Conservation (phyloP, 2,113 vertebrate species). For the Monarcha castaneiventris region DNA sequence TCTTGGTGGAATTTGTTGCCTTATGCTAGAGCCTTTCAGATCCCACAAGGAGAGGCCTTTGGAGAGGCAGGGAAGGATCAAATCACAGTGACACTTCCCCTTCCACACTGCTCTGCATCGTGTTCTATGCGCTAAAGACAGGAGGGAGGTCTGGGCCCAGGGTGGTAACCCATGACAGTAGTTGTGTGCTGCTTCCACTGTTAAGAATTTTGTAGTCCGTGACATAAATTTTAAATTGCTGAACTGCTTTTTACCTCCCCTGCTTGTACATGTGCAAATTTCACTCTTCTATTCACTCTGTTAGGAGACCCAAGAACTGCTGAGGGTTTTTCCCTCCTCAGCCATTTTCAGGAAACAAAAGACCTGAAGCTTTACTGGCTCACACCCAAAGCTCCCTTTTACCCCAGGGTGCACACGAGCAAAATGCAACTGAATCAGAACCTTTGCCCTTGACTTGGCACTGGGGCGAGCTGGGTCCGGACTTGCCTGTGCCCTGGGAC, state of each 20-base stretch:
- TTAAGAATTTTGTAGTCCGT: not conserved
- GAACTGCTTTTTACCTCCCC: not conserved
- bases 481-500: conserved; percentile 31
- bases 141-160: not conserved
- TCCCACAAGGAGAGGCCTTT: not conserved
- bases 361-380: conserved; percentile 30
- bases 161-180: not conserved
- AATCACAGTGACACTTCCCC: fast-evolving
- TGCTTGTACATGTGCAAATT: not conserved
- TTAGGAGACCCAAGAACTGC: not conserved
- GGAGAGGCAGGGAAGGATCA: not conserved
- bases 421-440: conserved; percentile 27
- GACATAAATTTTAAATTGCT: not conserved
- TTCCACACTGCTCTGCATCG: not conserved
- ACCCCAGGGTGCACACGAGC: not conserved
- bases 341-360: conserved; percentile 42
- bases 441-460: conserved; percentile 50
- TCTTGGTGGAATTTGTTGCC: not conserved
- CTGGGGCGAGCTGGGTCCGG: not conserved
- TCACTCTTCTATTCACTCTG: not conserved
- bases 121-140: not conserved
- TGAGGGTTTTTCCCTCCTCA: not conserved
- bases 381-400: conserved; percentile 12
- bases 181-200: not conserved
- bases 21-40: not conserved